Evolutionary conservation across 53 echinoderm and acorn worm species (phyloP).

Genomic region (Patiria pectinifera): DNA sequence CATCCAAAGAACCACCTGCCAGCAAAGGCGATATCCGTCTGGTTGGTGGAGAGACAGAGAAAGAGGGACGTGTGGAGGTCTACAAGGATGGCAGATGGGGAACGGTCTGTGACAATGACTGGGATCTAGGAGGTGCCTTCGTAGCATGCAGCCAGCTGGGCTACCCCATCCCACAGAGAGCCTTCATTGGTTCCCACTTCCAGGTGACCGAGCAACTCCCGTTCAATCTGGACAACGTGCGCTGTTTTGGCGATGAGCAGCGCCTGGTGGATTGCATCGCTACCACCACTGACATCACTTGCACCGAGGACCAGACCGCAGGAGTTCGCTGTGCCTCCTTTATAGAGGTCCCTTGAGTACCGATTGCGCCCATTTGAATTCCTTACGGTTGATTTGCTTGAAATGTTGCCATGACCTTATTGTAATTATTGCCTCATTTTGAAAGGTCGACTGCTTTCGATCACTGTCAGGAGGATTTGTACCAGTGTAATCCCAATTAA

Average conservation of each 20-base stretch:
- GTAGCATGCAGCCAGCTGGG: slow-evolving; percentile 45
- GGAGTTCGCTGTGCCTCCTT: background rate
- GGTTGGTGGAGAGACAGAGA: slow-evolving; percentile 3
- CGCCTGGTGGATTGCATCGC: slow-evolving; percentile 46
- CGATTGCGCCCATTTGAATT: background rate
- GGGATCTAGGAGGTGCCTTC: slow-evolving; percentile 33
- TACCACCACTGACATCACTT: background rate
- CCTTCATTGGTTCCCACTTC: slow-evolving; percentile 39
- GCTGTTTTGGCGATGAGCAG: slow-evolving; percentile 42
- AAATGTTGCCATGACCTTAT: no score
- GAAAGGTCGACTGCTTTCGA: background rate
- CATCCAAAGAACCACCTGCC: background rate
- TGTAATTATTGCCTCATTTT: no score
- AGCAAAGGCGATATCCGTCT: slow-evolving; percentile 44
- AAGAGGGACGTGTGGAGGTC: slow-evolving; percentile 49
- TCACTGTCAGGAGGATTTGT: no score
- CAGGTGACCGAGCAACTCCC: background rate
- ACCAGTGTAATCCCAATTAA: no score
- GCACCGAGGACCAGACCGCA: slow-evolving; percentile 10
- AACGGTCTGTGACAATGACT: slow-evolving; percentile 29
- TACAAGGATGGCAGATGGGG: slow-evolving; percentile 12
- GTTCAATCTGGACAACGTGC: slow-evolving; percentile 21
- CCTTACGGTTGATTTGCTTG: no score
- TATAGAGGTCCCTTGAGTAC: background rate
- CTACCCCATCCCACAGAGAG: slow-evolving; percentile 11